Base-by-base conservation (phyloP, 2,797 vertebrate species). In the Benthosema pterotum region DNA sequence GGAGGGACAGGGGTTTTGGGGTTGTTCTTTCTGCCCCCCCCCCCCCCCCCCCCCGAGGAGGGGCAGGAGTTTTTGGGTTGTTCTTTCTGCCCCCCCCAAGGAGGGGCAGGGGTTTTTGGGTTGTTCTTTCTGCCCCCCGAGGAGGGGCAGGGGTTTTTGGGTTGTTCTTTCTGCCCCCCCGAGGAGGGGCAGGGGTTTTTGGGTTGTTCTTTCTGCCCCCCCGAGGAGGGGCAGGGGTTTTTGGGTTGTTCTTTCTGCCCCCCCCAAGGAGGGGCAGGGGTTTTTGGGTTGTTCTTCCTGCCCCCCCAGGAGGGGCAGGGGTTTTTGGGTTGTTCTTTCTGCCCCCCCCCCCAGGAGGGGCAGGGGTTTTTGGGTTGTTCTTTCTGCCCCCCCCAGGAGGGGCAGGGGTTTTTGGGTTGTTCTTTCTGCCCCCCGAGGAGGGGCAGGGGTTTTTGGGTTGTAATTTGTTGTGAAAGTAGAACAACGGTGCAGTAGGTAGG, bases 71-170 rank as follows among this genome's bases (percentile, higher is more conserved):
- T 45, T 42, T 45, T 22, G 11, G 15, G n/a, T 56, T 48, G 25
- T 47, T 55, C 25, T 52, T 3, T 52, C 48, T 45, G 12, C 5
- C 55, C 32, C n/a, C 42, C 11, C n/a, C n/a, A 43, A 71, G 42
- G 22, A 48, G 17, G 17, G n/a, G 38, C 51, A 46, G 9, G 13
- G 14, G 50, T 42, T 45, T 42, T 45, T 22, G 11, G 15, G n/a
- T 56, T 48, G 25, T 47, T 55, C 25, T 52, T 3, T 52, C 48
- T 45, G 12, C 5, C 55, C 32, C n/a, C 42, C 11, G 42, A 71
- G 42, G 22, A 48, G 17, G 17, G n/a, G 38, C 51, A 46, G 9
- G 13, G 14, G 50, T 42, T 45, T 42, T 45, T 22, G 11, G 15
- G n/a, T 56, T 48, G 25, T 47, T 55, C 25, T 52, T 3, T 52